Conservation (phyloP, 2,797 vertebrate species). For the Selene dorsalis region DNA sequence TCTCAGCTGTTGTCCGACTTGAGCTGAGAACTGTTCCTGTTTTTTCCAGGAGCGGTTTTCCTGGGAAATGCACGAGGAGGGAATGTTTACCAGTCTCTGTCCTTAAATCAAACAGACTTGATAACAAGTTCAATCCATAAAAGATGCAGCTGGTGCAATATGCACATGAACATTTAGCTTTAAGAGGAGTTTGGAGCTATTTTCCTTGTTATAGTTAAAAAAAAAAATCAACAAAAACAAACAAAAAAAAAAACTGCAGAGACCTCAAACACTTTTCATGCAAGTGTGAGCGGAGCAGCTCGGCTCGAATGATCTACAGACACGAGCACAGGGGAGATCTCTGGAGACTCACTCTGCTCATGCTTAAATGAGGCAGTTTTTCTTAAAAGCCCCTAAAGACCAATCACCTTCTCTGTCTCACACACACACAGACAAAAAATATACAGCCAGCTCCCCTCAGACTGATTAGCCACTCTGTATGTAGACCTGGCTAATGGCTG, state of each 20-base stretch:
- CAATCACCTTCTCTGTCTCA: conserved; percentile 18
- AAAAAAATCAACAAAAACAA: no score
- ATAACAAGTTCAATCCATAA: not conserved
- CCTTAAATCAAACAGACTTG: not conserved
- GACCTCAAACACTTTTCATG: not conserved
- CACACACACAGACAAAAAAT: conserved; percentile 13
- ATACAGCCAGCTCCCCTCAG: conserved; percentile 51
- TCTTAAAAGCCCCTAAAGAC: conserved; percentile 54
- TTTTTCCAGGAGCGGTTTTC: conserved; percentile 33
- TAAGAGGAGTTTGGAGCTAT: not conserved
- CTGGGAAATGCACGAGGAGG: not conserved
- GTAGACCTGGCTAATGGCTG: conserved; percentile 44
- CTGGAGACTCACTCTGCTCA: not conserved
- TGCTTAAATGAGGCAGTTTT: conserved; percentile 55
- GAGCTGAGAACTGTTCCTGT: not conserved
- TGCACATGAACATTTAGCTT: not conserved
- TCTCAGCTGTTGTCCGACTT: conserved; percentile 7
- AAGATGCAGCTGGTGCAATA: not conserved
- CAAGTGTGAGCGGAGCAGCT: not conserved
- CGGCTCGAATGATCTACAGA: conserved; percentile 20
- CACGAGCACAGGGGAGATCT: conserved; percentile 26
- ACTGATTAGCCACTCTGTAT: conserved; percentile 55
- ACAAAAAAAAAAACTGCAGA: not conserved
- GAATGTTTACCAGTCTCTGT: not conserved
- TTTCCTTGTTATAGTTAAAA: not conserved